phyloP scores from a whole-genome alignment of 2,888 invertebrate species.

The Nomada fucata region DNA sequence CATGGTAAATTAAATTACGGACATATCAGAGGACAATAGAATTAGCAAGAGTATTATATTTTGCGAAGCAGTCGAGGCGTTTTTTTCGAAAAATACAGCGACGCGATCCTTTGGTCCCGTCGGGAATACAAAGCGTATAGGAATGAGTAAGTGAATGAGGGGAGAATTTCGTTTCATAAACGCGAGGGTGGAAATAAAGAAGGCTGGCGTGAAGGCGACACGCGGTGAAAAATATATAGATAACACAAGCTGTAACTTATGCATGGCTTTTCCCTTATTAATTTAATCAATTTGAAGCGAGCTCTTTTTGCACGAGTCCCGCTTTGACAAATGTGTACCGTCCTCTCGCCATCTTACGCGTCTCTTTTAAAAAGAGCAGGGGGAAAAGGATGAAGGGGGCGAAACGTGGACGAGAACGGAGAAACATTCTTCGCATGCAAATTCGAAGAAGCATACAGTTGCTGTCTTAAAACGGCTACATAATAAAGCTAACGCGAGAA shows the following conservation, averaged over 20 bases:
- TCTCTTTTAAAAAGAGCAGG: background rate
- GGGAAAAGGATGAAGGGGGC: background rate
- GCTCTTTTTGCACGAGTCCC: conserved; percentile 1
- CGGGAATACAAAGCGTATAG: background rate
- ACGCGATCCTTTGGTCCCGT: background rate
- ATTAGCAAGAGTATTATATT: too few species aligned
- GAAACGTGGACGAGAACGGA: background rate
- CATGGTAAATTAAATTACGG: too few species aligned
- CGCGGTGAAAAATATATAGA: background rate
- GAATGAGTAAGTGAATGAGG: background rate
- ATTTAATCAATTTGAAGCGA: conserved; percentile 41
- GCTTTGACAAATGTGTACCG: conserved; percentile 19
- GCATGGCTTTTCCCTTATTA: conserved; percentile 6
- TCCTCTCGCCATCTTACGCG: conserved; percentile 17
- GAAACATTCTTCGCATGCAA: conserved; percentile 34
- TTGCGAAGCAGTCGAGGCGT: too few species aligned
- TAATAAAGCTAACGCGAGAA: conserved; percentile 16
- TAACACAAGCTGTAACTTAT: background rate
- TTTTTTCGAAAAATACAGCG: background rate
- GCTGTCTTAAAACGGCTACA: conserved; percentile 29
- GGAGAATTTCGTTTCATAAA: conserved; percentile 2
- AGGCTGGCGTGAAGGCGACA: background rate
- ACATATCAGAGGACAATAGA: too few species aligned
- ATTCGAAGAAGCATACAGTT: conserved; percentile 36
- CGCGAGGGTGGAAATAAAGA: conserved; percentile 13